phyloP scores from a whole-genome alignment of 2,113 vertebrate genomes.

The Myotis brandtii region DNA sequence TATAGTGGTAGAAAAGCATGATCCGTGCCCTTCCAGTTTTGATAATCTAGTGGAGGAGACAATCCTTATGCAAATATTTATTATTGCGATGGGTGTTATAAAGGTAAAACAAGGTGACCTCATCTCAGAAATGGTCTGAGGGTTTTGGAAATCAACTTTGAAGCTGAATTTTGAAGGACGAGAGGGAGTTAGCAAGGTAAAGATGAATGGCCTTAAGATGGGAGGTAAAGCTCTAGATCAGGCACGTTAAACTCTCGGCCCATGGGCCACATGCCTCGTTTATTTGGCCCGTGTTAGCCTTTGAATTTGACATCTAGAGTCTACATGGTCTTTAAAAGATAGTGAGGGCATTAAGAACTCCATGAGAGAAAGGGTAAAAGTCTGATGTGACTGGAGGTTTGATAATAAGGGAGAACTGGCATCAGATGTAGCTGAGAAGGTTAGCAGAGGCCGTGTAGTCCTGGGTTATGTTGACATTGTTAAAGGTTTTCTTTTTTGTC shows the following conservation, averaged over 20 bases:
- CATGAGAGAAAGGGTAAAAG: background rate
- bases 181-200: background rate
- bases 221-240: background rate
- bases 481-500: slow-evolving; percentile 53
- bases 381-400: background rate
- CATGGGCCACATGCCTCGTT: too few relatives aligned
- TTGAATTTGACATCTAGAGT: too few relatives aligned
- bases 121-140: background rate
- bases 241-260: too few relatives aligned
- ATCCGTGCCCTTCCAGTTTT: background rate
- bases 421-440: background rate
- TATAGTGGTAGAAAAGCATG: background rate
- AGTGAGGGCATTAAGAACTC: background rate
- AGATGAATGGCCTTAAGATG: background rate
- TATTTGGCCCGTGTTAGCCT: too few relatives aligned
- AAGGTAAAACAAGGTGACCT: background rate
- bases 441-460: background rate
- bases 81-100: background rate
- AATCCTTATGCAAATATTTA: background rate
- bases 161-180: background rate
- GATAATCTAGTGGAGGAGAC: background rate
- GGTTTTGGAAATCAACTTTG: background rate
- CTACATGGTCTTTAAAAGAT: background rate
- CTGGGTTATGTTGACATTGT: background rate
- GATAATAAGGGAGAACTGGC: background rate